A percentile compares a stretch with the other conserved stretches of the same genome.
Conservation (phyloP, 1,140 invertebrate genomes). For the Latrodectus geometricus region DNA sequence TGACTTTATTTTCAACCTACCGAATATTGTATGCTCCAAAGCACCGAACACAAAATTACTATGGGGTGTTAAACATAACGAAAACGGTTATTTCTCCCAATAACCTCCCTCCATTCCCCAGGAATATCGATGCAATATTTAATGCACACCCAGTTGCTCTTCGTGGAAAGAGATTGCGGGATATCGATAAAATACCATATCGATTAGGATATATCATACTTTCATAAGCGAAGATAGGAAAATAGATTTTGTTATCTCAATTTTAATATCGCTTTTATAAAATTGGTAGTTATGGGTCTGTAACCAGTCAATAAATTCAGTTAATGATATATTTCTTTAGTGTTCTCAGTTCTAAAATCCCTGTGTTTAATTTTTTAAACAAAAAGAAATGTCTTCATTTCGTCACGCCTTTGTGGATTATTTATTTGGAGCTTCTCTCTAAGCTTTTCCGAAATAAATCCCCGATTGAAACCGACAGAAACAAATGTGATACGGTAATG, state of each 20-base stretch:
- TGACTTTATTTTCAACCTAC: neutral
- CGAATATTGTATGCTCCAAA: neutral
- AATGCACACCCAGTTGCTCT: conserved; percentile 17
- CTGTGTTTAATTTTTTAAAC: too few relatives aligned
- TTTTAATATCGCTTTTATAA: conserved; percentile 18
- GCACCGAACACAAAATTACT: neutral
- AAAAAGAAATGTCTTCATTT: too few relatives aligned
- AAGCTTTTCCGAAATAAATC: neutral
- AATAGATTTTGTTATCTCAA: conserved; percentile 40
- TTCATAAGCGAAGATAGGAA: conserved; percentile 16
- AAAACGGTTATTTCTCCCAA: conserved; percentile 9
- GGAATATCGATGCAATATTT: conserved; percentile 42
- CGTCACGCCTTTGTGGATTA: neutral
- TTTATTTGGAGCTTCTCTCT: neutral
- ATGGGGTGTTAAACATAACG: conserved; percentile 8
- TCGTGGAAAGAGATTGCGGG: neutral
- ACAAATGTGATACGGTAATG: neutral
- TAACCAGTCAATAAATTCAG: neutral
- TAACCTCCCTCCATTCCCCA: neutral
- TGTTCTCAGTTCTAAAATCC: neutral
- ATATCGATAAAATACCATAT: conserved; percentile 33
- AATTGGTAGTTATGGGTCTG: neutral
- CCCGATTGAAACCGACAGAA: neutral
- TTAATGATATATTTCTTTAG: conserved; percentile 14
- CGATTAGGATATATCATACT: conserved; percentile 9